Base-by-base conservation (phyloP, 2,888 invertebrate species). In the Drosophila anomelani region DNA sequence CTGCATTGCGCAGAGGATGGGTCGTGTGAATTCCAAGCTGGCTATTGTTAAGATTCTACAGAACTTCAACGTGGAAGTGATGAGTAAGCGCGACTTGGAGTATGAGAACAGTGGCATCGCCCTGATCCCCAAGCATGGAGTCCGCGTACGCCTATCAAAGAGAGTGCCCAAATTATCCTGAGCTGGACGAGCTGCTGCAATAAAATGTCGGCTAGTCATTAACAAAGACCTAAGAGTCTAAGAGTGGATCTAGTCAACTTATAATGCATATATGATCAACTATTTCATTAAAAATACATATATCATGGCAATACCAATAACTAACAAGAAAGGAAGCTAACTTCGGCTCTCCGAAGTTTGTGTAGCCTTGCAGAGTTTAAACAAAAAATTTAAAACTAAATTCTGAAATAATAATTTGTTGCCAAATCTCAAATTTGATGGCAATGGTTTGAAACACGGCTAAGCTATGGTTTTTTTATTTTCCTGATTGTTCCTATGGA, bases 1-100 rank as follows among this genome's bases (percentile, higher is more conserved):
- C 7, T 93, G 93, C 70, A 92, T 93, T 62, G 93, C 88, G 26
- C 85, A 89, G 69, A 77, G 90, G 29, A 86, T 91, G 88, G 92
- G 92, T 7, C 85, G 84, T 32, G 54, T 91, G 0, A 88, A 87
- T n/a, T 75, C 81, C 0, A 92, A 92, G 57, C 66, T 90, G 38
- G 91, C 81, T 3, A 53, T 92, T 8, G 82, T 86, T 5, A 86
- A 88, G 57, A 46, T 92, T 5, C 62, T 92, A 0, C 76, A 74
- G 7, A 71, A 89, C 43, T 92, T 85, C 41, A 79, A 89, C 15
- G 75, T 92, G n/a, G 84, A 90, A 46, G 47, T 57, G 9, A 78
- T 85, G 62, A 63, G 76, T n/a, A 81, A 78, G n/a, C 76, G 64
- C 0, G 85, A 90, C 36, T n/a, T 91, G 1, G 85, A 91, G 39